Evolutionary conservation across 2,113 vertebrate genomes (phyloP), one percentile per base, ranked within the genome.

Genomic region (Spheniscus mendiculus): DNA sequence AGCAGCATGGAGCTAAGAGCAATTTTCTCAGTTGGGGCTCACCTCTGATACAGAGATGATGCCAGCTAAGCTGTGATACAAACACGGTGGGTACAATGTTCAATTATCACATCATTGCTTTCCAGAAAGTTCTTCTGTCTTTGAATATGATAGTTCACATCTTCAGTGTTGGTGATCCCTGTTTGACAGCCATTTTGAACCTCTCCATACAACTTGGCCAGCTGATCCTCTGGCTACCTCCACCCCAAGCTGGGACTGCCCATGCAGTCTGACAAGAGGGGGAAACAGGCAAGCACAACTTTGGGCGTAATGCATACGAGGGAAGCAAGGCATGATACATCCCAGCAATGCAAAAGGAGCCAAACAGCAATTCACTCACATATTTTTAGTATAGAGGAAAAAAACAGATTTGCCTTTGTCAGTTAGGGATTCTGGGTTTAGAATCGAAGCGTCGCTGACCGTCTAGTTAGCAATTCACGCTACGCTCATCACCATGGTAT

Each of bases 251-350:
- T 38, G 49, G 74, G 19, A 34, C 34, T 42, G 66, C 52, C 69
- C 34, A 5, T 11, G 25, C 40, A 45, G 49, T 10, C 52, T 19
- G 20, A 67, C 71, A 74, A n/a, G 14, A 6, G 5, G 9, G 10
- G 56, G 29, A 23, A 85, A 66, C 16, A 42, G 26, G 49, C 29
- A 83, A 59, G 22, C 3, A 14, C 27, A 79, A 11, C 70, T 71
- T 71, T 5, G 27, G 26, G 40, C 4, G 1, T 7, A 47, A 59
- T 15, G 30, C 5, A 1, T 3, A 17, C 0, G 15, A 62, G 29
- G 44, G 47, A 90, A 91, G 61, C 29, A 40, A 78, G 21, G 58
- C 61, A 52, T 8, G 17, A 14, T 50, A 27, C 1, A 5, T 55
- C 40, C 76, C 49, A 56, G 47, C 21, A 55, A 63, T 16, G 26